Conservation (phyloP, 2,888 invertebrate species). For the Oligia fasciuncula region DNA sequence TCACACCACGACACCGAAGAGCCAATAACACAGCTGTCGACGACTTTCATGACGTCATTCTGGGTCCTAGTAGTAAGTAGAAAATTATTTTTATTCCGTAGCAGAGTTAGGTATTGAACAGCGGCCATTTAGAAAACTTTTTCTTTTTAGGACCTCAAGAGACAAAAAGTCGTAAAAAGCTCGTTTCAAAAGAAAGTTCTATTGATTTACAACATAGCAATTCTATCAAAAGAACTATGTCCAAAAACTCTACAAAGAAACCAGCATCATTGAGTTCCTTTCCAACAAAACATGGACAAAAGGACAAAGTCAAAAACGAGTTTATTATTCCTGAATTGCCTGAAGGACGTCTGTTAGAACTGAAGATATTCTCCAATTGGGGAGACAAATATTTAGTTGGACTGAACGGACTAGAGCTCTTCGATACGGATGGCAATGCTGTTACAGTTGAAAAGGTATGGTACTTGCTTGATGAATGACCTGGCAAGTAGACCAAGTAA, state of each 20-base stretch:
- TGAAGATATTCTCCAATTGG: constrained; percentile 94
- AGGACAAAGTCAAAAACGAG: constrained; percentile 80
- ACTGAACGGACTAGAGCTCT: constrained; percentile 94
- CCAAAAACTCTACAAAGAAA: constrained; percentile 74
- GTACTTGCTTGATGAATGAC: not conserved
- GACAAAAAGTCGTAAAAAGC: constrained; percentile 69
- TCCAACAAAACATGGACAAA: constrained; percentile 68
- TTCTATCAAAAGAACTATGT: constrained; percentile 66
- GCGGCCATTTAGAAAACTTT: not conserved
- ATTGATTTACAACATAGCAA: constrained; percentile 64
- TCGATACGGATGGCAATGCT: constrained; percentile 91
- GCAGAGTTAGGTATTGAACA: not conserved
- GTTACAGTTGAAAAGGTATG: constrained; percentile 91
- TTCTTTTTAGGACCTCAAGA: constrained; percentile 71
- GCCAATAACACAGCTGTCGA: constrained; percentile 75
- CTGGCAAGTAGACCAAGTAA: not conserved
- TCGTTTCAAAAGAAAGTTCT: constrained; percentile 66
- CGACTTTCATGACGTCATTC: constrained; percentile 85
- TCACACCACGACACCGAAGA: constrained; percentile 83
- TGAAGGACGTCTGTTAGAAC: constrained; percentile 91
- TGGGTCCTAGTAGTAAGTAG: constrained; percentile 78
- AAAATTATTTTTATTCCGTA: not conserved
- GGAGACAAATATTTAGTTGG: constrained; percentile 95
- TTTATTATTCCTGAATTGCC: constrained; percentile 95
- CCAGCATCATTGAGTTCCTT: constrained; percentile 74